phyloP scores from a whole-genome alignment of 2,797 vertebrate genomes.

The Ficedula albicollis region DNA sequence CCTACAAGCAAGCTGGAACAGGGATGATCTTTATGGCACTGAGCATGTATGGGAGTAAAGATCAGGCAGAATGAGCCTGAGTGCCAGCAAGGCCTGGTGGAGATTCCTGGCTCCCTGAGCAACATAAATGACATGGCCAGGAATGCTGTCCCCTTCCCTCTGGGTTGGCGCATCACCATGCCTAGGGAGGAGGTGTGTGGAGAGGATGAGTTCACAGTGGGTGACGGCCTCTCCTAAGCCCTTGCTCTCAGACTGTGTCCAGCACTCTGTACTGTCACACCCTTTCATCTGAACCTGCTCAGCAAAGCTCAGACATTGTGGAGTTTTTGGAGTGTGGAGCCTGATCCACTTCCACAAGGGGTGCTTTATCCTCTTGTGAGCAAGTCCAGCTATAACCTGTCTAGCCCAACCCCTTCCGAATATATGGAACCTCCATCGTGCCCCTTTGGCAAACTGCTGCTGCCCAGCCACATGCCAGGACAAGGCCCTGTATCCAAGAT shows the following conservation, averaged over 20 bases:
- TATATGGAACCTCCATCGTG: too few species aligned
- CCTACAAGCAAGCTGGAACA: not conserved
- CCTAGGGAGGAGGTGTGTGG: rapidly evolving
- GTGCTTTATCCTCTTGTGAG: not conserved
- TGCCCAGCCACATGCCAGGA: not conserved
- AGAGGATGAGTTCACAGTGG: not conserved
- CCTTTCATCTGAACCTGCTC: not conserved
- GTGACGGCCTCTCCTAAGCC: not conserved
- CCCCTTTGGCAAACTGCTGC: not conserved
- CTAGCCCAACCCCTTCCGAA: not conserved
- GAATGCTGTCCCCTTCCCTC: not conserved
- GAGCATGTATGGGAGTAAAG: not conserved
- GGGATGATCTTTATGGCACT: not conserved
- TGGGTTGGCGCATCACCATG: not conserved
- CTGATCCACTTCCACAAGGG: not conserved
- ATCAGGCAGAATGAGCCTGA: not conserved
- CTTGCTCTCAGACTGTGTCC: not conserved
- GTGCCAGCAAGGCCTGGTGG: not conserved
- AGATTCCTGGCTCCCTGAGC: not conserved
- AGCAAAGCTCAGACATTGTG: not conserved
- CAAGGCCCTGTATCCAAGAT: not conserved
- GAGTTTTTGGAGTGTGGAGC: rapidly evolving
- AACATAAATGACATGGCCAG: not conserved
- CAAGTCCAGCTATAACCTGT: not conserved
- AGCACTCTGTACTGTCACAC: not conserved